Percentiles rank a stretch among this genome's conserved stretches.
These are phyloP conservation scores for Macrotus californicus DNA, from an alignment of 2,113 vertebrate species.

Conservation along the genomic window DNA sequence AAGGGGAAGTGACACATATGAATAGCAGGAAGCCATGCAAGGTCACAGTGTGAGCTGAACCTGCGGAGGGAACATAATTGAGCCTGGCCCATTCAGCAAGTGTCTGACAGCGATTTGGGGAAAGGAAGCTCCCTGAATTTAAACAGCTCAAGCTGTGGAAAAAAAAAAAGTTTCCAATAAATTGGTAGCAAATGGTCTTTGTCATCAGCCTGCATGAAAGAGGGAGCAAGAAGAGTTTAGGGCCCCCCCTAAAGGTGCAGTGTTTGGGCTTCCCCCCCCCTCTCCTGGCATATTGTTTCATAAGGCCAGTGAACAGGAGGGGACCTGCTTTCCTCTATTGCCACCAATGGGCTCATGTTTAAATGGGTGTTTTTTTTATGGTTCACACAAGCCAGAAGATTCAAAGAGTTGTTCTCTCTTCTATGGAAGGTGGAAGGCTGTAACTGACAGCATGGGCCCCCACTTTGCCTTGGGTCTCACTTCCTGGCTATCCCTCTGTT, in stretches of 20 bases:
- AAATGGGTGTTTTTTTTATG: slow-evolving; percentile 69
- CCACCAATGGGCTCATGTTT: slow-evolving; percentile 62
- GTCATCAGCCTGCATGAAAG: slow-evolving; percentile 42
- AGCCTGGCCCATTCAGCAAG: slow-evolving; percentile 77
- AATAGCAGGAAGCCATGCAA: slow-evolving; percentile 81
- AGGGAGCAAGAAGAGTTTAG: not conserved
- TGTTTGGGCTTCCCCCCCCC: slow-evolving; percentile 27
- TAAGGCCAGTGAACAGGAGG: slow-evolving; percentile 64
- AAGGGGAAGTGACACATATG: slow-evolving; percentile 85
- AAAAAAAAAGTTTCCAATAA: slow-evolving; percentile 68
- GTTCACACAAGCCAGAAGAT: slow-evolving; percentile 60
- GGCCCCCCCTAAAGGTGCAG: slow-evolving; percentile 25
- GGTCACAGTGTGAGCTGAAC: slow-evolving; percentile 82
- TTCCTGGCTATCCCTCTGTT: not conserved
- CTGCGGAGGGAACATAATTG: slow-evolving; percentile 76
- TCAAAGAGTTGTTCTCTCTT: slow-evolving; percentile 32
- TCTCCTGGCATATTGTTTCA: slow-evolving; percentile 40
- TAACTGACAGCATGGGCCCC: not conserved
- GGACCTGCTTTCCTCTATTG: slow-evolving; percentile 69
- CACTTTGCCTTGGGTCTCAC: not conserved
- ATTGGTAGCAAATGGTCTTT: slow-evolving; percentile 58
- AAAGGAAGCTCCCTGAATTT: slow-evolving; percentile 3
- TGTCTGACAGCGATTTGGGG: slow-evolving; percentile 50
- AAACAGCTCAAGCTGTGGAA: slow-evolving; percentile 69
- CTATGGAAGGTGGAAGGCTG: slow-evolving; percentile 31